Percentiles rank a stretch among this genome's conserved stretches.
phyloP scores from a whole-genome alignment of 2,888 invertebrate genomes.

The Patella pellucida region DNA sequence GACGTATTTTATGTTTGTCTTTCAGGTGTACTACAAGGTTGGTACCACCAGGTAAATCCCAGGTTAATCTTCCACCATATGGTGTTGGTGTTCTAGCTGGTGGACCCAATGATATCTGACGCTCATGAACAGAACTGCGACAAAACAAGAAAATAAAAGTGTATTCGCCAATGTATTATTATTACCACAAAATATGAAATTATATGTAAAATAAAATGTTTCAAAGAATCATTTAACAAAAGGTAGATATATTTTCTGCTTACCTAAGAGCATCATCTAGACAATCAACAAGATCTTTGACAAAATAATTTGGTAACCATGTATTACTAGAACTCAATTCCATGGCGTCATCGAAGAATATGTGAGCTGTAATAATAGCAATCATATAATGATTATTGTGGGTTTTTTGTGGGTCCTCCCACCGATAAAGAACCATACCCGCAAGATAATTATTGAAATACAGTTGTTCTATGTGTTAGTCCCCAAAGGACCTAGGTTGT shows the following conservation, averaged over 20 bases:
- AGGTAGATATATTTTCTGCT: not conserved
- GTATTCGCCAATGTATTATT: no score
- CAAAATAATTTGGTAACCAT: constrained; percentile 61
- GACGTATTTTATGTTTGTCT: constrained; percentile 95
- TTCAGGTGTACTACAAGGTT: constrained; percentile 98
- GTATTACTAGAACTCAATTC: constrained; percentile 78
- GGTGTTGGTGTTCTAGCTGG: constrained; percentile 94
- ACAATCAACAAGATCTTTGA: constrained; percentile 58
- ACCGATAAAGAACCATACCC: no score
- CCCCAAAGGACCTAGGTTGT: no score
- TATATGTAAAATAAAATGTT: no score
- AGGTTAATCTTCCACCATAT: constrained; percentile 95
- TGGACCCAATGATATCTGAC: constrained; percentile 88
- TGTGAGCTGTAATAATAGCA: constrained; percentile 86
- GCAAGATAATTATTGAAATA: not conserved
- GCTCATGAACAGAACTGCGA: constrained; percentile 83
- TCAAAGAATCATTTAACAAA: no score
- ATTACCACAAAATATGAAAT: no score
- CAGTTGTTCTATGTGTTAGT: not conserved
- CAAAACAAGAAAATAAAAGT: not conserved
- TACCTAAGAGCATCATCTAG: constrained; percentile 67
- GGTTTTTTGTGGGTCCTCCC: not conserved
- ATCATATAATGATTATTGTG: not conserved
- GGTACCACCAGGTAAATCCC: constrained; percentile 96
- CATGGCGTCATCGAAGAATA: constrained; percentile 98